Evolutionary conservation across 2,888 invertebrate species (phyloP).

Genomic region (Oligia latruncula): DNA sequence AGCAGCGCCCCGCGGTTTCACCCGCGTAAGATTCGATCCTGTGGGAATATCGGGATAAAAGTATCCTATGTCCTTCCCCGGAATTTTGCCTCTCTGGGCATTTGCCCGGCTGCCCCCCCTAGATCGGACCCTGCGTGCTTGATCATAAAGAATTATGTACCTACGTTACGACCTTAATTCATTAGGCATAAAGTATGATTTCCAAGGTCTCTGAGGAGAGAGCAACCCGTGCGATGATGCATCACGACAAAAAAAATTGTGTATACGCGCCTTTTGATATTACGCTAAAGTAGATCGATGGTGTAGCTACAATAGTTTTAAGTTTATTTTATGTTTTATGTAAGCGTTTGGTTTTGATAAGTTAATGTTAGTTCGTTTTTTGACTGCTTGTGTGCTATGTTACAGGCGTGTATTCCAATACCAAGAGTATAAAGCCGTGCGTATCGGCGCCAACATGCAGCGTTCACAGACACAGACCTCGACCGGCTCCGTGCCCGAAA

Average conservation of each 20-base stretch:
- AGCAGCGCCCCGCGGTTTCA: too few relatives aligned
- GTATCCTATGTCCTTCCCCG: too few relatives aligned
- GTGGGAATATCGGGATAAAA: too few relatives aligned
- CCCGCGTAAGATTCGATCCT: too few relatives aligned
- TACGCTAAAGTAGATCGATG: background rate
- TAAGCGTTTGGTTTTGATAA: background rate
- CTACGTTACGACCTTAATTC: background rate
- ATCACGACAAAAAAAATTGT: background rate
- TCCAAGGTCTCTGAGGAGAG: background rate
- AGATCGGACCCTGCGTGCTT: background rate
- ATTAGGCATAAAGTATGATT: too few relatives aligned
- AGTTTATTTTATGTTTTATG: slow-evolving; percentile 3
- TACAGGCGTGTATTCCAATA: slow-evolving; percentile 76
- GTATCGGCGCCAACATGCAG: slow-evolving; percentile 83
- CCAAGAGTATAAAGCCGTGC: slow-evolving; percentile 80
- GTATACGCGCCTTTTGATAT: background rate
- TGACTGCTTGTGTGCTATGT: slow-evolving; percentile 48
- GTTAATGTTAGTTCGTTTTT: background rate
- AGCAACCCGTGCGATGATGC: too few relatives aligned
- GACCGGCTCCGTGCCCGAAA: slow-evolving; percentile 80
- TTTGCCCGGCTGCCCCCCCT: too few relatives aligned
- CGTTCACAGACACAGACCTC: slow-evolving; percentile 81
- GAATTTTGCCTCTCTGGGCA: too few relatives aligned
- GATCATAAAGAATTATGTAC: background rate
- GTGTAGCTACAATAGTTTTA: background rate